Percentiles rank a stretch among this genome's conserved stretches.
phyloP scores from a whole-genome alignment of 92 coral and sea anemone genomes.

The Porites divaricata region DNA sequence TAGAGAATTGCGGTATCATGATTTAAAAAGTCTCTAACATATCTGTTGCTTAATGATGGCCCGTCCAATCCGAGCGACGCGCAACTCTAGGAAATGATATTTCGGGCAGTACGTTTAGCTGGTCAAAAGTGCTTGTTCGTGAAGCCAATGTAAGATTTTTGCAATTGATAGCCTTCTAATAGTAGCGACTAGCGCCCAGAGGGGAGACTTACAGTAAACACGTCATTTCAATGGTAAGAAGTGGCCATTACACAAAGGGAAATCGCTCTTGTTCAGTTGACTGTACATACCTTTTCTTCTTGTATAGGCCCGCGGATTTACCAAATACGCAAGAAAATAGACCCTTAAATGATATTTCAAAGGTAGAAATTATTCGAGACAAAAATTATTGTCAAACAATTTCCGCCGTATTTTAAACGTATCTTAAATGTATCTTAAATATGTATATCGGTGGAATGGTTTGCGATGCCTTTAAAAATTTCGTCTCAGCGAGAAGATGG shows the following conservation, averaged over 20 bases:
- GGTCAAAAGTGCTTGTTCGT: neutral
- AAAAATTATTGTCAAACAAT: neutral
- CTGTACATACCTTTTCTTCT: too few relatives aligned
- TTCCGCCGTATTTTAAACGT: neutral
- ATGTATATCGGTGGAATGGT: neutral
- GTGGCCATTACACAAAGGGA: neutral
- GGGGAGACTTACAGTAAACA: conserved; percentile 18
- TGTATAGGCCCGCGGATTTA: too few relatives aligned
- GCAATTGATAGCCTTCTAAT: conserved; percentile 27
- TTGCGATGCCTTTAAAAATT: neutral
- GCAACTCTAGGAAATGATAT: neutral
- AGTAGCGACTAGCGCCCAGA: conserved; percentile 18
- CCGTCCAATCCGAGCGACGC: neutral
- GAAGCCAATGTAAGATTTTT: neutral
- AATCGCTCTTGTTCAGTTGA: too few relatives aligned
- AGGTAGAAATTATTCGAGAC: neutral
- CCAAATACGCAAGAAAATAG: too few relatives aligned
- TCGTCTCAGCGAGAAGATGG: neutral
- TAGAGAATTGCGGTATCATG: too few relatives aligned
- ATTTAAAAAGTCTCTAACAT: too few relatives aligned
- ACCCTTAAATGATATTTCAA: too few relatives aligned
- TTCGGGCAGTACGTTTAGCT: neutral
- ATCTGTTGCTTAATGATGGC: too few relatives aligned
- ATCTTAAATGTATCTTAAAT: neutral
- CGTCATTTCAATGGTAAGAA: neutral